A percentile compares a stretch with the other conserved stretches of the same genome.
These are phyloP conservation scores for Mayetiola destructor DNA, from an alignment of 2,888 invertebrate genomes.

Conservation along the genomic window DNA sequence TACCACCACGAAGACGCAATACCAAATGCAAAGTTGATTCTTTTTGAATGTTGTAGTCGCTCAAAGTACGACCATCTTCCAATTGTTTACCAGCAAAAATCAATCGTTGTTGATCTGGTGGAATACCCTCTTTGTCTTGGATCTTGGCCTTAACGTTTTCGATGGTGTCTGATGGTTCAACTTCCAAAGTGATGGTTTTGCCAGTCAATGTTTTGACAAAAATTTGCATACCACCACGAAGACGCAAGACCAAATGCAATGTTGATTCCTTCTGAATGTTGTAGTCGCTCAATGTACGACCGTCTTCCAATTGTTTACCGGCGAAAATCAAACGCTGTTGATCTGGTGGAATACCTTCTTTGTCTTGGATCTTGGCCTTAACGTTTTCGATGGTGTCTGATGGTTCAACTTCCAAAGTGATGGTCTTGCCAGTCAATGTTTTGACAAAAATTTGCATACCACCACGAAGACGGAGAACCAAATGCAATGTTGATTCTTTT, in stretches of 20 bases:
- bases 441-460: constrained; percentile 97
- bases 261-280: constrained; percentile 92
- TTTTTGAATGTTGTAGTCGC: constrained; percentile 91
- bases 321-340: constrained; percentile 86
- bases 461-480: constrained; percentile 87
- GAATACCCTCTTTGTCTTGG: constrained; percentile 80
- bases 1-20: constrained; percentile 82
- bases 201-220: constrained; percentile 91
- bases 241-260: constrained; percentile 70
- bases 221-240: constrained; percentile 97
- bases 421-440: constrained; percentile 86
- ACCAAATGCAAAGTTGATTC: constrained; percentile 83
- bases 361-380: constrained; percentile 83
- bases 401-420: constrained; percentile 82
- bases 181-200: constrained; percentile 89
- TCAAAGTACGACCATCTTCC: constrained; percentile 85
- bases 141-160: constrained; percentile 92
- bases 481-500: constrained; percentile 87
- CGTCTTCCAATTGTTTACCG: constrained; percentile 92
- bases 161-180: constrained; percentile 83
- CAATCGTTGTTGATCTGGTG: constrained; percentile 73
- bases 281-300: constrained; percentile 81
- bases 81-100: constrained; percentile 93
- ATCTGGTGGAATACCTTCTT: constrained; percentile 76
- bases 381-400: constrained; percentile 92